A percentile compares a stretch with the other conserved stretches of the same genome.
Conservation (phyloP, 2,113 vertebrate species). For the Argyrosomus japonicus region DNA sequence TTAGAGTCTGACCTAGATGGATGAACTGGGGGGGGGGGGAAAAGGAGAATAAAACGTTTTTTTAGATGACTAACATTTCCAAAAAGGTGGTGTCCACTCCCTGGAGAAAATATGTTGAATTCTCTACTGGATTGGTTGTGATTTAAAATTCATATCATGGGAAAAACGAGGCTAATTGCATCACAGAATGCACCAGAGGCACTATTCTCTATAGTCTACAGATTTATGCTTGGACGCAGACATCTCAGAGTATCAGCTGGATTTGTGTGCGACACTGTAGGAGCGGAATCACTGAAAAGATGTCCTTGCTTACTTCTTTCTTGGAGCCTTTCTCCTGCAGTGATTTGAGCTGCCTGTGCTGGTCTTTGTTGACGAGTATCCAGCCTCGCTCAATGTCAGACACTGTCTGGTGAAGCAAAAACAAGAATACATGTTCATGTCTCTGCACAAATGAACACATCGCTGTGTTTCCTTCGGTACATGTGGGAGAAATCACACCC, state of each 20-base stretch:
- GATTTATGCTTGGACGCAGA: conserved; percentile 25
- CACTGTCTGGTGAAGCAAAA: conserved; percentile 86
- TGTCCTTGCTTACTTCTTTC: conserved; percentile 89
- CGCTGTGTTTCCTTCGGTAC: not conserved
- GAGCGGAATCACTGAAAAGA: conserved; percentile 5
- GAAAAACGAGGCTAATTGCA: conserved; percentile 49
- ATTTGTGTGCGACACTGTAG: not conserved
- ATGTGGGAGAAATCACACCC: conserved; percentile 20
- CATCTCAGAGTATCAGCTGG: conserved; percentile 13
- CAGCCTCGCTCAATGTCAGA: conserved; percentile 96
- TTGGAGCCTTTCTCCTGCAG: conserved; percentile 99
- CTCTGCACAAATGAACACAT: conserved; percentile 23
- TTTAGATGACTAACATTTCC: not conserved
- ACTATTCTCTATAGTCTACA: conserved; percentile 3
- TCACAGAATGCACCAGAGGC: conserved; percentile 27
- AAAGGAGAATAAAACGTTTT: not conserved
- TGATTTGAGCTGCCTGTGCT: conserved; percentile 96
- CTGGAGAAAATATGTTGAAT: conserved; percentile 20
- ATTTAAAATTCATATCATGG: conserved; percentile 45
- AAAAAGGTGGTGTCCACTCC: not conserved
- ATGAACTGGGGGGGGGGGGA: conserved; percentile 86
- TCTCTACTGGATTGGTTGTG: conserved; percentile 28
- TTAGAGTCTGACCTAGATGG: conserved; percentile 94
- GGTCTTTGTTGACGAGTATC: conserved; percentile 98
- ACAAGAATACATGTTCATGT: conserved; percentile 34